A percentile compares a stretch with the other conserved stretches of the same genome.
phyloP scores from a whole-genome alignment of 2,888 invertebrate genomes.

The Caenorhabditis sp. region DNA sequence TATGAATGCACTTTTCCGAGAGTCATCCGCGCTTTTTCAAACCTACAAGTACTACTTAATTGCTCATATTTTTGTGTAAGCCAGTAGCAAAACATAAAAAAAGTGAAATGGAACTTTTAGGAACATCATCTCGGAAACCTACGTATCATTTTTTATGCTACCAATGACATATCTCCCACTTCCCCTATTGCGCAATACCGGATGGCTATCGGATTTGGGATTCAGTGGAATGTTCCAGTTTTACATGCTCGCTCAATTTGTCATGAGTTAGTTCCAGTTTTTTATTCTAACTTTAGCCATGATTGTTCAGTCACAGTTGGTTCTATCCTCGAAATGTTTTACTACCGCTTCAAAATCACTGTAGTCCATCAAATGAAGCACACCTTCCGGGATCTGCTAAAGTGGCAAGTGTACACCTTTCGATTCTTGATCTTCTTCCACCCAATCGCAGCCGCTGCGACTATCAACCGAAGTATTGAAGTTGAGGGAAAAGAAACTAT shows the following conservation, averaged over 20 bases:
- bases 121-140: slow-evolving; percentile 30
- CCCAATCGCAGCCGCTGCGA: not conserved
- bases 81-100: not conserved
- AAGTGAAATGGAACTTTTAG: not conserved
- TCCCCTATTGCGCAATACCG: slow-evolving; percentile 22
- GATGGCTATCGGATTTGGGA: slow-evolving; percentile 24
- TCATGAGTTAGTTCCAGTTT: slow-evolving; percentile 1
- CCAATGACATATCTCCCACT: slow-evolving; percentile 44
- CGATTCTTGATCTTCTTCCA: not conserved
- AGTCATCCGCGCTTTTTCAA: slow-evolving; percentile 18
- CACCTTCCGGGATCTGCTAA: not conserved
- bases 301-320: slow-evolving; percentile 8
- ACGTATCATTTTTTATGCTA: slow-evolving; percentile 32
- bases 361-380: not conserved
- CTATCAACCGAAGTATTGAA: not conserved
- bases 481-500: not conserved
- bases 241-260: slow-evolving; percentile 20
- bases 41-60: slow-evolving; percentile 34
- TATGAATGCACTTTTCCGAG: slow-evolving; percentile 12
- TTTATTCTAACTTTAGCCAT: not conserved
- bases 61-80: slow-evolving; percentile 22
- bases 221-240: slow-evolving; percentile 34
- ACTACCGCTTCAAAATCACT: slow-evolving; percentile 17
- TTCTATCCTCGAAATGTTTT: slow-evolving; percentile 16
- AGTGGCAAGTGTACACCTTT: not conserved